These are phyloP conservation scores for Nipponacmea schrenckii DNA, from an alignment of 2,888 invertebrate genomes.

Conservation along the genomic window DNA sequence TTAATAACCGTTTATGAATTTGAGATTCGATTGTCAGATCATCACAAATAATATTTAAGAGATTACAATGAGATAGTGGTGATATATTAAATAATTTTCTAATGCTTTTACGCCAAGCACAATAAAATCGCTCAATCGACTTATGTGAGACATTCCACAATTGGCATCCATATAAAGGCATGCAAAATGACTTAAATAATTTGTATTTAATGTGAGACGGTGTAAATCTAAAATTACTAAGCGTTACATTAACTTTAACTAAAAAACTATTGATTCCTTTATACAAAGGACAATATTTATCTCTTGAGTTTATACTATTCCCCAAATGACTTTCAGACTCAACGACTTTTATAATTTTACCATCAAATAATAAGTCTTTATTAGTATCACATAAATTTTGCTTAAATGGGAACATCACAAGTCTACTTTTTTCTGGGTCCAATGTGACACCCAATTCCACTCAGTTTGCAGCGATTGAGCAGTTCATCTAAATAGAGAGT, in stretches of 20 bases:
- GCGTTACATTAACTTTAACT: not conserved
- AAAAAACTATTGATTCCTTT: not conserved
- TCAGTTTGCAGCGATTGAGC: conserved; percentile 11
- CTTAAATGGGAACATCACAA: conserved; percentile 24
- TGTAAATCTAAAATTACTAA: not conserved
- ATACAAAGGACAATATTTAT: not conserved
- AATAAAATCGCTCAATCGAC: not conserved
- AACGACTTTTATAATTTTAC: not conserved
- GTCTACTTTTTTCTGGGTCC: conserved; percentile 12
- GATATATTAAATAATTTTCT: not conserved
- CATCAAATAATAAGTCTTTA: not conserved
- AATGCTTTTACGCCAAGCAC: not conserved
- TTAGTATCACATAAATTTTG: too few relatives aligned
- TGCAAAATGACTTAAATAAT: not conserved
- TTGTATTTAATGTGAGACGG: not conserved
- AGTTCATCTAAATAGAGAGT: conserved; percentile 16
- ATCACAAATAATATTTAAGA: not conserved
- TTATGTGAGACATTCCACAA: not conserved
- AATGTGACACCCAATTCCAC: conserved; percentile 6
- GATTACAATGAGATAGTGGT: not conserved
- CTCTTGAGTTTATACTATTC: not conserved
- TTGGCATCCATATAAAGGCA: not conserved
- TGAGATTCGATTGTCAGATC: not conserved
- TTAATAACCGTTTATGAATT: not conserved
- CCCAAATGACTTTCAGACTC: not conserved